Percentiles rank a stretch among this genome's conserved stretches.
phyloP scores from a whole-genome alignment of 92 coral and sea anemone species.

The Chrysogorgia sp. region DNA sequence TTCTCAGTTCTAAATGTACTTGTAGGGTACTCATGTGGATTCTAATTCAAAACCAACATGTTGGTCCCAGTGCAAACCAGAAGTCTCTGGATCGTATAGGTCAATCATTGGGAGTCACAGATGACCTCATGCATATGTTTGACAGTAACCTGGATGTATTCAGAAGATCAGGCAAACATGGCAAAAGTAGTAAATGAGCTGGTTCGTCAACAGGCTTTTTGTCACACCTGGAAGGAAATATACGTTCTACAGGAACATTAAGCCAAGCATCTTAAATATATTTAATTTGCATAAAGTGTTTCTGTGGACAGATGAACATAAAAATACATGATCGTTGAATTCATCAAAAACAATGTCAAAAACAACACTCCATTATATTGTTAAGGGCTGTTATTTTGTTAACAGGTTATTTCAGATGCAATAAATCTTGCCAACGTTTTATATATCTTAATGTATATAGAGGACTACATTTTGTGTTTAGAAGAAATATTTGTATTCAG shows the following conservation, averaged over 20 bases:
- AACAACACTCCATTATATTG: conserved; percentile 61
- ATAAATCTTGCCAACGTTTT: too few species aligned
- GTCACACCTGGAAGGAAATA: conserved; percentile 65
- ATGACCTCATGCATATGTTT: conserved; percentile 54
- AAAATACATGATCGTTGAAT: too few species aligned
- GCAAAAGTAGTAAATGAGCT: conserved; percentile 63
- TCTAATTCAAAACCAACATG: too few species aligned
- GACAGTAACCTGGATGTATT: conserved; percentile 58
- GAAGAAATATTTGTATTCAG: too few species aligned
- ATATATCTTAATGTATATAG: too few species aligned
- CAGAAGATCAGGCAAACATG: conserved; percentile 70
- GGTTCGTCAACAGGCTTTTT: conserved; percentile 55
- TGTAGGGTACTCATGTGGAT: too few species aligned
- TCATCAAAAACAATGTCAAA: too few species aligned
- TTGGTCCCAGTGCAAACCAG: conserved; percentile 69
- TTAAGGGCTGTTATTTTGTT: not conserved
- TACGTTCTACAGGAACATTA: conserved; percentile 37
- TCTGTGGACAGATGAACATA: conserved; percentile 68
- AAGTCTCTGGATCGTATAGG: conserved; percentile 67
- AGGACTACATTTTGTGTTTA: too few species aligned
- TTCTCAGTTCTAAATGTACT: too few species aligned
- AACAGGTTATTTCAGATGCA: not conserved
- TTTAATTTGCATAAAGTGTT: conserved; percentile 70
- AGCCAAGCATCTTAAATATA: conserved; percentile 66
- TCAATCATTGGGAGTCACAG: conserved; percentile 66